Base-by-base conservation (phyloP, 92 coral and sea anemone genomes). In the Heliopora coerulea region DNA sequence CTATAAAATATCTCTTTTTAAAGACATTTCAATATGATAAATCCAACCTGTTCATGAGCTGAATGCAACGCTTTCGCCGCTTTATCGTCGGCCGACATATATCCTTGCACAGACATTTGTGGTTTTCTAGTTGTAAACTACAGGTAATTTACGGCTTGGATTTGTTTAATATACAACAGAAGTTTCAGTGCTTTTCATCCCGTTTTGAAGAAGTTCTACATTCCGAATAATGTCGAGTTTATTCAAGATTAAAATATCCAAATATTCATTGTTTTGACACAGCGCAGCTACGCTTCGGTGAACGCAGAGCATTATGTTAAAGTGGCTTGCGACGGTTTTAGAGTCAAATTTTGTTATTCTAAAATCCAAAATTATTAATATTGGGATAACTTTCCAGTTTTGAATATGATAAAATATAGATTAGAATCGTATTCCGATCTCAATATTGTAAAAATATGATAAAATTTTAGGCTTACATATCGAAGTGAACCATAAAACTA, bases 21-120 rank as follows among this genome's bases (percentile, higher is more conserved):
- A 19, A 29, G 66, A 23, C 54, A 74, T 39, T 56, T 59, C 29
- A 56, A 29, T 7, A 23, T 49, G 32, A 20, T 39, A 49, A 35
- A 21, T 10, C 84, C 76, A 68, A 95, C 99, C 96, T 95, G 99
- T 56, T 95, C 88, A 3, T 91, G 84, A 28, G 90, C 91, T 8
- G 96, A 88, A 12, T 90, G 88, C 44, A 89, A 89, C 30, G 83
- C 87, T 31, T 79, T 88, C 28, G 85, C 88, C 21, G 93, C 89
- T 58, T 88, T 83, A 23, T 88, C 95, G 18, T 88, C 96, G 6
- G 63, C 63, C 49, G 24, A 24, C 3, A 26, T 17, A 25, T 8
- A 28, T 2, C 63, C 62, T 49, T 23, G 42, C n/a, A 24, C 44
- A 33, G 61, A 56, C 61, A 56, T 56, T 23, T 56, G 6, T 56